Evolutionary conservation across 1,140 invertebrate species (phyloP), one percentile per base, ranked within the genome.

Genomic region (Pectinophora gossypiella): DNA sequence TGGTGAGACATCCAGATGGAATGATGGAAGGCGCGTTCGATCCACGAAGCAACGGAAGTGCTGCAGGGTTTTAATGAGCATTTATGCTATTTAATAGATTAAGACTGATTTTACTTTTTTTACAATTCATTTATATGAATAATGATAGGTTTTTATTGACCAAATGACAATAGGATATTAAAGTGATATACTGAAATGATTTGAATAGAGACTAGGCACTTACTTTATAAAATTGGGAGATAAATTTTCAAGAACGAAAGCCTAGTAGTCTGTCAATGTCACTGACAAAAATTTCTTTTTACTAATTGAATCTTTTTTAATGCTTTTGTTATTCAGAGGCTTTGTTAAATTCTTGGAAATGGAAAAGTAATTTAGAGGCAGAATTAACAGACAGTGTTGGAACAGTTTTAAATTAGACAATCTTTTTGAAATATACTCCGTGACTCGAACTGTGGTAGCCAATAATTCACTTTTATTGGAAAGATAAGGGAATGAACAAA

Each of bases 401-500:
- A 60, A 62, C 51, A 61, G 51, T 70, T 77, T 68, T 68, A 77
- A 72, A 76, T 77, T 70, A 80, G 70, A 77, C 63, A 77, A 76
- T 76, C 66, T 73, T 65, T 73, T 71, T 71, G 65, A 74, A 62
- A 74, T 72, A 76, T 68, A 64, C 35, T 47, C 21, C 53, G 54
- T 50, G 48, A 45, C 63, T 63, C 56, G 65, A 72, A 55, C 72
- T 67, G 58, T 60, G 67, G 61, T 63, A 53, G 48, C 16, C 63
- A 58, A 74, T 80, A 80, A 76, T 56, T 80, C 74, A 77, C 62
- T 45, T 76, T 77, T 72, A 80, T 80, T 77, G 72, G 68, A 56
- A 57, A 65, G 74, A 74, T 76, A 77, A 77, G 64, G 63, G 61
- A 48, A 40, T 48, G 67, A 61, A 76, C 67, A 76, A 80, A 76